Conservation (phyloP, 1,140 invertebrate genomes). For the Caerostris extrusa region DNA sequence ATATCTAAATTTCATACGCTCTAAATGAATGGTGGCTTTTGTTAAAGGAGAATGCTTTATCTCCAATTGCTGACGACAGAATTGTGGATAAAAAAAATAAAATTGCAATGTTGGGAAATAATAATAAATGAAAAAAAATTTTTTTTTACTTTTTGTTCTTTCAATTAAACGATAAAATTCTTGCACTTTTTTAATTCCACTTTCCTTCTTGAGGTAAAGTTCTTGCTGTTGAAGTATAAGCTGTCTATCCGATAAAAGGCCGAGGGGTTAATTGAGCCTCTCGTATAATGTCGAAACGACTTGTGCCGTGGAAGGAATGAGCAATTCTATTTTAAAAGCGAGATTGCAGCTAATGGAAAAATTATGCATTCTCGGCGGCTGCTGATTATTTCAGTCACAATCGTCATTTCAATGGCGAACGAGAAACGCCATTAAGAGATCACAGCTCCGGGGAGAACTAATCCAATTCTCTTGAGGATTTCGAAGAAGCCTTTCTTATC, state of each 20-base stretch:
- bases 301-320: neutral
- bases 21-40: too few relatives aligned
- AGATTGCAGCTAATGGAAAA: conserved; percentile 38
- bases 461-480: conserved; percentile 14
- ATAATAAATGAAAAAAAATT: too few relatives aligned
- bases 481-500: neutral
- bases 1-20: too few relatives aligned
- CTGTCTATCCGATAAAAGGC: conserved; percentile 43
- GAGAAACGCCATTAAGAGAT: conserved; percentile 55
- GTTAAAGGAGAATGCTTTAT: too few relatives aligned
- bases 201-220: neutral
- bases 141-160: too few relatives aligned
- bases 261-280: conserved; percentile 42
- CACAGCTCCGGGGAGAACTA: neutral
- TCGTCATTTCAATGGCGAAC: conserved; percentile 12
- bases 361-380: conserved; percentile 50
- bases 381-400: conserved; percentile 20
- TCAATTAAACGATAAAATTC: neutral
- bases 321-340: conserved; percentile 46
- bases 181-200: neutral
- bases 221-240: neutral
- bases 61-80: too few relatives aligned
- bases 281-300: conserved; percentile 21
- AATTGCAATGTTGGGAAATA: too few relatives aligned
- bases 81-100: too few relatives aligned